phyloP scores from a whole-genome alignment of 2,113 vertebrate species.

The Sterna hirundo region DNA sequence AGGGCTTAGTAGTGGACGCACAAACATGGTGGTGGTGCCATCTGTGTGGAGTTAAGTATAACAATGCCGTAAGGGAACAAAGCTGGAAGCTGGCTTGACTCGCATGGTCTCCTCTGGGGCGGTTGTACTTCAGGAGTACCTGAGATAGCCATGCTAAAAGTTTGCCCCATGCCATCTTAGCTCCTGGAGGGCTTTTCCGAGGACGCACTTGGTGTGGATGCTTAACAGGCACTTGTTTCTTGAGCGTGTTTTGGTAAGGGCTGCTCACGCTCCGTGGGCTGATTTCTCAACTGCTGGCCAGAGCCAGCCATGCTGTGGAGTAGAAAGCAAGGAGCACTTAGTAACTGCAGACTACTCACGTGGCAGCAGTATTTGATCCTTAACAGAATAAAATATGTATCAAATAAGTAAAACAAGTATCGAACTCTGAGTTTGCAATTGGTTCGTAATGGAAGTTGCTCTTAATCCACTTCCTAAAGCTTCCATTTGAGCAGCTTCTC shows the following conservation, averaged over 20 bases:
- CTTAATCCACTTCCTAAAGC: background rate
- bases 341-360: background rate
- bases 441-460: background rate
- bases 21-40: background rate
- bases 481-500: background rate
- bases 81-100: background rate
- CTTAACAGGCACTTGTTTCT: background rate
- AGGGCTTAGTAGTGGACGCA: background rate
- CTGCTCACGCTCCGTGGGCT: fast-evolving
- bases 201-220: background rate
- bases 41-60: background rate
- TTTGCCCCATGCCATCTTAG: background rate
- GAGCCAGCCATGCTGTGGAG: background rate
- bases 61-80: background rate
- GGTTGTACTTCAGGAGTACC: background rate
- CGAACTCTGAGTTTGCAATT: background rate
- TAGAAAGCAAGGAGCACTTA: background rate
- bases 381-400: background rate
- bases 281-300: background rate
- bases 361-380: background rate
- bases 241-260: background rate
- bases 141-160: background rate
- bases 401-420: background rate
- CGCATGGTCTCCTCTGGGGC: fast-evolving
- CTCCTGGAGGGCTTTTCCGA: background rate